These are phyloP conservation scores for Neoniphon sammara DNA, from an alignment of 2,797 vertebrate genomes.

Conservation along the genomic window DNA sequence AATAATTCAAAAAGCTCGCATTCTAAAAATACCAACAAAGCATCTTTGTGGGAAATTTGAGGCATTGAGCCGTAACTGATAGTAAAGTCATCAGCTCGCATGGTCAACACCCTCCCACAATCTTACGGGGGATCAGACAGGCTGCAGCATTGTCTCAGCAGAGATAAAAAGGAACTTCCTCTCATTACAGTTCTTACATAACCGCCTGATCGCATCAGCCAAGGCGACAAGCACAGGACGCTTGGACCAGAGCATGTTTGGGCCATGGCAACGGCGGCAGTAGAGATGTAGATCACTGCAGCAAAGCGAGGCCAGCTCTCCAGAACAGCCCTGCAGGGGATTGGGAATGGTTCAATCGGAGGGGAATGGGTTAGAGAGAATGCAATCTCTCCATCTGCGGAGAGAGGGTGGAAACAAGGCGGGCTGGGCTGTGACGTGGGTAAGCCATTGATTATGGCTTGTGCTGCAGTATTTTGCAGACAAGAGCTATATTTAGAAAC, in stretches of 20 bases:
- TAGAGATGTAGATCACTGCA: constrained; percentile 32
- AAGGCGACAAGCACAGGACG: constrained; percentile 1
- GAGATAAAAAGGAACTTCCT: background rate
- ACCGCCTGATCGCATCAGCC: constrained; percentile 21
- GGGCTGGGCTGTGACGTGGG: constrained; percentile 68
- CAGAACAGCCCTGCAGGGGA: constrained; percentile 32
- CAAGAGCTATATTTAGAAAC: constrained; percentile 80
- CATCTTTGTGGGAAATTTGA: constrained; percentile 19
- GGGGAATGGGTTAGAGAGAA: constrained; percentile 37
- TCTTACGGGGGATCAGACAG: background rate
- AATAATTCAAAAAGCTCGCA: constrained; percentile 42
- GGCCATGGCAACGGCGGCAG: constrained; percentile 10
- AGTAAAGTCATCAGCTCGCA: constrained; percentile 48
- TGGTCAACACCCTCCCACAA: constrained; percentile 7
- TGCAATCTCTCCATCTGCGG: constrained; percentile 29
- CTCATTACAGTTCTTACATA: constrained; percentile 24
- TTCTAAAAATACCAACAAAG: constrained; percentile 53
- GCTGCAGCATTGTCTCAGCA: constrained; percentile 36
- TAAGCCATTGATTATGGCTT: constrained; percentile 72
- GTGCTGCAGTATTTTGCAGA: constrained; percentile 71
- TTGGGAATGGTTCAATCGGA: constrained; percentile 51
- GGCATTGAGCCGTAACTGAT: constrained; percentile 13
- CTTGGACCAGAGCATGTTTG: constrained; percentile 5
- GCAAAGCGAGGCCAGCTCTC: constrained; percentile 35
- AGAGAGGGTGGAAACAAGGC: constrained; percentile 40